phyloP scores from a whole-genome alignment of 1,140 invertebrate species.

The Pomacea maculata region DNA sequence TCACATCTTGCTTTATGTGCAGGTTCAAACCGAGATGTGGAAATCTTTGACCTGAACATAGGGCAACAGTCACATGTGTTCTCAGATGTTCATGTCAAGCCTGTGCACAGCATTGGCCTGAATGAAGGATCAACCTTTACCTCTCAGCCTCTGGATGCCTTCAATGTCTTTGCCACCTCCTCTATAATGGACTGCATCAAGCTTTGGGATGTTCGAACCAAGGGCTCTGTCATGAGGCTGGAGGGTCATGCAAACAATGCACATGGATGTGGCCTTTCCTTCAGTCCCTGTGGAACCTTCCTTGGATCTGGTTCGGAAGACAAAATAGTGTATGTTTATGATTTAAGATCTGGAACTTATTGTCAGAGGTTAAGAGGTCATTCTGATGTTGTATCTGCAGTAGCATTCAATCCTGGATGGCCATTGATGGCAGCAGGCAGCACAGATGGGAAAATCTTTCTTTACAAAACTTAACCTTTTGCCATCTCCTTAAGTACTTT shows the following conservation, averaged over 20 bases:
- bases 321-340: conserved; percentile 60
- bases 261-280: conserved; percentile 55
- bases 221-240: conserved; percentile 58
- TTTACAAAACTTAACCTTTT: conserved; percentile 15
- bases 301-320: conserved; percentile 63
- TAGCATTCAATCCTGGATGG: conserved; percentile 57
- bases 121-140: conserved; percentile 64
- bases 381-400: conserved; percentile 58
- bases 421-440: conserved; percentile 38
- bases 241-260: conserved; percentile 60
- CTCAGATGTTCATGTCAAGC: conserved; percentile 55
- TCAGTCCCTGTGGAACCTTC: conserved; percentile 63
- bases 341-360: conserved; percentile 54
- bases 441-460: conserved; percentile 28
- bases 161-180: conserved; percentile 64
- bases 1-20: conserved; percentile 64
- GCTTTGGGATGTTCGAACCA: conserved; percentile 65
- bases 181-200: conserved; percentile 64
- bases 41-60: conserved; percentile 64
- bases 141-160: conserved; percentile 55
- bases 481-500: not conserved
- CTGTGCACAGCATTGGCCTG: conserved; percentile 56
- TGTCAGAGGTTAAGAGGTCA: conserved; percentile 55
- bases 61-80: conserved; percentile 52
- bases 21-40: conserved; percentile 60